A percentile compares a stretch with the other conserved stretches of the same genome.
Evolutionary conservation across 92 coral and sea anemone genomes (phyloP).

Genomic region (Porites rus): DNA sequence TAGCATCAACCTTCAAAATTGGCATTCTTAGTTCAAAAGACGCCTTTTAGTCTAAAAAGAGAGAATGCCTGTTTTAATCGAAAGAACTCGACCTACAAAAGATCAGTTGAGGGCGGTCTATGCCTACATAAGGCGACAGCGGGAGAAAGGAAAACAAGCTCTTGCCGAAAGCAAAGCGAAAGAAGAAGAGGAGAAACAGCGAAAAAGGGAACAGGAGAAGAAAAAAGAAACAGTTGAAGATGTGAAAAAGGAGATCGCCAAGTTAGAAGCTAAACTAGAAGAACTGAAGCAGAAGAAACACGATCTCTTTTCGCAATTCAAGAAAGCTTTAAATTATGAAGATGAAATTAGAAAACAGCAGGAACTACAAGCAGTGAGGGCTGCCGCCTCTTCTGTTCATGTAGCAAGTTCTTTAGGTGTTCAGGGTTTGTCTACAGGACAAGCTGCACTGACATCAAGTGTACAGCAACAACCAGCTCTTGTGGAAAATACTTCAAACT

Average conservation of each 20-base stretch:
- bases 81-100: constrained; percentile 81
- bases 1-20: background rate
- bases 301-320: constrained; percentile 85
- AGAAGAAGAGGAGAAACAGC: constrained; percentile 75
- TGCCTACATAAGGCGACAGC: constrained; percentile 81
- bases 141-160: constrained; percentile 78
- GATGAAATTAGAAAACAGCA: constrained; percentile 68
- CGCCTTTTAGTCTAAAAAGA: background rate
- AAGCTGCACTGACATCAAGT: constrained; percentile 7
- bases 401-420: background rate
- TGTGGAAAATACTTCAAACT: constrained; percentile 1
- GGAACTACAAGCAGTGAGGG: constrained; percentile 53
- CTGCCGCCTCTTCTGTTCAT: background rate
- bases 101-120: constrained; percentile 82
- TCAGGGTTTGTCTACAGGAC: constrained; percentile 27
- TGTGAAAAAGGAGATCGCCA: constrained; percentile 72
- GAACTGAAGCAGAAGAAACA: constrained; percentile 87
- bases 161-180: constrained; percentile 80
- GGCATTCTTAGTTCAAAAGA: background rate
- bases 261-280: constrained; percentile 76
- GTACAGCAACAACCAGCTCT: constrained; percentile 13
- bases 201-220: constrained; percentile 80
- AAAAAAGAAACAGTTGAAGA: constrained; percentile 87
- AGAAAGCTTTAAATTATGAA: constrained; percentile 79
- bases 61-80: constrained; percentile 90